Conservation (phyloP, 2,888 invertebrate species). For the Plagodis pulveraria region DNA sequence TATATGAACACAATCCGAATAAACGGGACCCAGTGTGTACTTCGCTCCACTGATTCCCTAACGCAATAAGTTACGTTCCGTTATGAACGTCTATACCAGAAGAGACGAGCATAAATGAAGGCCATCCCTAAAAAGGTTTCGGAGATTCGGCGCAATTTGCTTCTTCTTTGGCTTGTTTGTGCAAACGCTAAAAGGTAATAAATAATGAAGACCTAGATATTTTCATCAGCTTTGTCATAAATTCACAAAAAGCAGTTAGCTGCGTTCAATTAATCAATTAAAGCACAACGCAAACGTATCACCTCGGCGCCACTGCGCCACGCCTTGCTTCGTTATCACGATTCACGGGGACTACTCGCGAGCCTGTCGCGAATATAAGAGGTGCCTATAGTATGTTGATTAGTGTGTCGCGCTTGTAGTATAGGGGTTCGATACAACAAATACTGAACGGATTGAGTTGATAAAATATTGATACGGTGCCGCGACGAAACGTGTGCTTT, state of each 20-base stretch:
- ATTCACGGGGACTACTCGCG: too few relatives aligned
- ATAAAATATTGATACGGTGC: too few relatives aligned
- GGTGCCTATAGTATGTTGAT: too few relatives aligned
- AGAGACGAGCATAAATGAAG: slow-evolving; percentile 29
- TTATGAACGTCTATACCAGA: slow-evolving; percentile 27
- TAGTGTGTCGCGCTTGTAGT: too few relatives aligned
- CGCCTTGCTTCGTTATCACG: too few relatives aligned
- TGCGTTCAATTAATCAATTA: not conserved
- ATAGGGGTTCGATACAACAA: too few relatives aligned
- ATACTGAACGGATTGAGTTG: too few relatives aligned
- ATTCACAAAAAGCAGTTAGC: slow-evolving; percentile 5
- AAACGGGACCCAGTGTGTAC: slow-evolving; percentile 23
- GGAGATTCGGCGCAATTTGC: slow-evolving; percentile 15
- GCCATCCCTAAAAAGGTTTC: slow-evolving; percentile 22
- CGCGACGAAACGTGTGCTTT: too few relatives aligned
- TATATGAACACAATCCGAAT: slow-evolving; percentile 37
- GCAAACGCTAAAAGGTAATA: slow-evolving; percentile 23
- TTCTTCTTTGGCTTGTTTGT: slow-evolving; percentile 23
- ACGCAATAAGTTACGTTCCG: slow-evolving; percentile 36
- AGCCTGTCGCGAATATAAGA: too few relatives aligned
- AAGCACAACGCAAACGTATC: too few relatives aligned
- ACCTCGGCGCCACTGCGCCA: too few relatives aligned
- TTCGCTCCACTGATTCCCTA: slow-evolving; percentile 28
- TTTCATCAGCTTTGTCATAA: slow-evolving; percentile 8
- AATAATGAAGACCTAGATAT: slow-evolving; percentile 26